Base-by-base conservation (phyloP, 2,797 vertebrate genomes). In the Myotis pilosus region DNA sequence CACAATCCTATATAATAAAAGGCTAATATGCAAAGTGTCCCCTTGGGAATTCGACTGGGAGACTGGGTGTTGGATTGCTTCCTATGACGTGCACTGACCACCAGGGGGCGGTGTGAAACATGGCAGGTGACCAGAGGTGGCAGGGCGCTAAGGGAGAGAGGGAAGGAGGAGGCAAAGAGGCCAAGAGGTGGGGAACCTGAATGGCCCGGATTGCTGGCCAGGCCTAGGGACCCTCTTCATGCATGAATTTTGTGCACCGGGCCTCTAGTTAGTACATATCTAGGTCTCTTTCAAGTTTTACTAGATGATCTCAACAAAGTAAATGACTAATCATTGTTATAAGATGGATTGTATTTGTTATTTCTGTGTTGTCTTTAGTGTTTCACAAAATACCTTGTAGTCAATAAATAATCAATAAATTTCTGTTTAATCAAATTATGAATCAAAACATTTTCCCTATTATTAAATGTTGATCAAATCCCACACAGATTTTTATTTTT, bases 221-320 rank as follows among this genome's bases (percentile, higher is more conserved):
- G 25, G 12, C 57, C 25, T 62, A 62, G 25, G 5, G 12, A 28
- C 5, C 11, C 57, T 28, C 6, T 11, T 25, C 57, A 60, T 28
- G 57, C 25, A 60, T 0, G 5, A 60, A 60, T 60, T 60, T 60
- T 13, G 12, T 62, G 25, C 2, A 62, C 57, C 2, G 5, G 57
- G 57, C 25, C 25, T 62, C 57, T 62, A 62, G 25, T 28, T 62
- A 15, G 30, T 28, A n/a, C 7, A 53, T 49, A 53, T 33, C 17
- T 30, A 17, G n/a, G 71, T 15, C 28, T 94, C 62, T 85, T 93
- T 80, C 25, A 75, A 53, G 41, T 87, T 78, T 92, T 89, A 55
- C 36, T 86, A 23, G 1, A 36, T 75, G 66, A 72, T 23, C 33
- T 86, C 28, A 71, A 51, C 8, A 71, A 38, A 68, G 20, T 57